Base-by-base conservation (phyloP, 2,888 invertebrate species). In the Idaea aversata region DNA sequence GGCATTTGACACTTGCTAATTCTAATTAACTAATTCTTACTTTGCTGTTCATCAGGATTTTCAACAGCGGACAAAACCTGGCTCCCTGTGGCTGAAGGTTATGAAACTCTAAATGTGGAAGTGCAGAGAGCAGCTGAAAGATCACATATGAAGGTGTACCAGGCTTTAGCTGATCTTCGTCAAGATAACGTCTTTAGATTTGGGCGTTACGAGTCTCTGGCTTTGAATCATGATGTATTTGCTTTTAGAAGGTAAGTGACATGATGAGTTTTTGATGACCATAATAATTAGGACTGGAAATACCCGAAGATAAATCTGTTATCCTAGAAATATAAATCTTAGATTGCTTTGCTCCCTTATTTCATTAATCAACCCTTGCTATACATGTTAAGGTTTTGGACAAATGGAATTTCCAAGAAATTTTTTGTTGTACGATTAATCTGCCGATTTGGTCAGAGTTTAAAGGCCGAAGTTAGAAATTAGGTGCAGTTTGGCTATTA, bases 21-120 rank as follows among this genome's bases (percentile, higher is more conserved):
- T n/a, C n/a, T n/a, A n/a, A n/a, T n/a, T n/a, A n/a, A 36, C 36
- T 36, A 15, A 15, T 35, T 58, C n/a, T 35, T 59, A 59, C n/a
- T 15, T 61, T 35, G 15, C 13, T 67, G 16, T 6, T 38, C 67
- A 66, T n/a, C 36, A 91, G 95, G 95, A 13, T 96, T 96, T 77
- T 94, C 95, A 0, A 90, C 84, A 0, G 91, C 84, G 7, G 88
- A 86, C 0, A 86, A 83, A 4, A 94, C 96, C 0, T 96, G 96
- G 96, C 80, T 96, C 10, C 96, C 96, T 2, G 93, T 96, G 0
- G 93, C 95, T 63, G 86, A 93, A 0, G 94, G 95, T 70, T 96
- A 95, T 76, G 86, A 88, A 71, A 87, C 78, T 0, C 77, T 94
- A 36, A 96, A 96, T 76, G 93, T 95, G 0, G 91, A 91, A 68